phyloP scores from a whole-genome alignment of 2,797 vertebrate genomes.

The Acipenser transmontanus region DNA sequence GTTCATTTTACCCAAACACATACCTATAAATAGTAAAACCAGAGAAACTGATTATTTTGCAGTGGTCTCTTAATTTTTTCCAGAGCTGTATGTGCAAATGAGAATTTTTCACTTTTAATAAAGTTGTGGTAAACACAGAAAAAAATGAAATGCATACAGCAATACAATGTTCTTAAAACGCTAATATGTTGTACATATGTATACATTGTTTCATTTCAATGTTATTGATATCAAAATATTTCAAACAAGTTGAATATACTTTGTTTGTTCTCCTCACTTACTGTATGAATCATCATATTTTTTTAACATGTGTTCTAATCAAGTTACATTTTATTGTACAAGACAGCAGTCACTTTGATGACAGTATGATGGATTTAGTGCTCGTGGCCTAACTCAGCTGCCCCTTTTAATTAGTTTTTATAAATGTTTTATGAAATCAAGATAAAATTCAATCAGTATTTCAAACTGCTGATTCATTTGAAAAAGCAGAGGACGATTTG shows the following conservation, averaged over 20 bases:
- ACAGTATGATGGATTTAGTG: conserved; percentile 56
- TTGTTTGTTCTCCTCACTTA: neutral
- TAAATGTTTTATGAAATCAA: conserved; percentile 67
- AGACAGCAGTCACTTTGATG: conserved; percentile 45
- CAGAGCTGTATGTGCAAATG: too few relatives aligned
- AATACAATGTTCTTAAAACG: too few relatives aligned
- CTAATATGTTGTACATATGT: too few relatives aligned
- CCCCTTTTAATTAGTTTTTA: conserved; percentile 64
- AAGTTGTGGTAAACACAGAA: too few relatives aligned
- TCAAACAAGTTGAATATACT: neutral
- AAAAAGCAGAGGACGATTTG: conserved; percentile 44
- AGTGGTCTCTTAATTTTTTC: too few relatives aligned
- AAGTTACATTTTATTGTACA: conserved; percentile 47
- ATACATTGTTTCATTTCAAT: too few relatives aligned
- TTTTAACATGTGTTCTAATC: conserved; percentile 32
- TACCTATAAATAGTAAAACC: too few relatives aligned
- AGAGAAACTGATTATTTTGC: too few relatives aligned
- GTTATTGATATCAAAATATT: neutral
- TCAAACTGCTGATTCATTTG: conserved; percentile 54
- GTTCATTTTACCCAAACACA: too few relatives aligned
- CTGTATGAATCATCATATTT: conserved; percentile 21
- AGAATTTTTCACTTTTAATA: too few relatives aligned
- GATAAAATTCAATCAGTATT: conserved; percentile 58
- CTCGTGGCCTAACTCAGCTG: conserved; percentile 46
- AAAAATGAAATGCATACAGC: too few relatives aligned